A percentile compares a stretch with the other conserved stretches of the same genome.
phyloP scores from a whole-genome alignment of 1,140 invertebrate species.

The Drosophila sulfurigaster region DNA sequence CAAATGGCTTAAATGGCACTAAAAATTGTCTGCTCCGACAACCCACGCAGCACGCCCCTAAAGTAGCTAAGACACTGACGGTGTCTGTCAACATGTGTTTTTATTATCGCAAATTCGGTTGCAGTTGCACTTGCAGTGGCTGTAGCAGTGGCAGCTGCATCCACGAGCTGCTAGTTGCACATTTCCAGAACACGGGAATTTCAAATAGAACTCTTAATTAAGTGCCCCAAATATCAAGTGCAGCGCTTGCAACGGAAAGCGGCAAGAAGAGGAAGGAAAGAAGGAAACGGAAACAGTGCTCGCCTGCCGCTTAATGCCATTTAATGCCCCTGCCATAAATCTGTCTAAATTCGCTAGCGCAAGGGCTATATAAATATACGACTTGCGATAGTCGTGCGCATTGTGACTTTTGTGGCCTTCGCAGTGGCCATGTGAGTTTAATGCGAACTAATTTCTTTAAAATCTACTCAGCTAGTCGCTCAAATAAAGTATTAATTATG shows the following conservation, averaged over 20 bases:
- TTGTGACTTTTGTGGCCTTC: constrained; percentile 62
- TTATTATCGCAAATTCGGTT: constrained; percentile 64
- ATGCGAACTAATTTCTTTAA: constrained; percentile 60
- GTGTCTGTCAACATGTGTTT: constrained; percentile 78
- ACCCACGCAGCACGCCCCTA: constrained; percentile 14
- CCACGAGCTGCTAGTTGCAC: not conserved
- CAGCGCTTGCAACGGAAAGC: constrained; percentile 11
- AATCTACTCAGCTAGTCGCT: not conserved
- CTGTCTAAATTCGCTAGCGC: constrained; percentile 68
- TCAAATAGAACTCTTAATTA: constrained; percentile 71
- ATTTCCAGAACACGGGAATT: constrained; percentile 45
- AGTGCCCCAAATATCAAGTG: constrained; percentile 46
- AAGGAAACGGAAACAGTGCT: constrained; percentile 26
- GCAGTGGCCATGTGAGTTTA: constrained; percentile 63
- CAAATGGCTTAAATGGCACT: constrained; percentile 77
- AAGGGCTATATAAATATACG: constrained; percentile 73
- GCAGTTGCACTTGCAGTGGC: constrained; percentile 15
- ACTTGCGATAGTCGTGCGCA: constrained; percentile 66
- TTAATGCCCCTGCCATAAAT: constrained; percentile 69
- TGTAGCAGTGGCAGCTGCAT: not conserved
- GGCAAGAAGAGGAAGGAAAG: constrained; percentile 8
- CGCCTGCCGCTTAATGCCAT: constrained; percentile 51
- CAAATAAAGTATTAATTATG: too few relatives aligned
- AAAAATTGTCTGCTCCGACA: constrained; percentile 55
- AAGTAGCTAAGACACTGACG: constrained; percentile 61